A percentile compares a stretch with the other conserved stretches of the same genome.
phyloP scores from a whole-genome alignment of 2,888 invertebrate species.

The Hoplodrina ambigua region DNA sequence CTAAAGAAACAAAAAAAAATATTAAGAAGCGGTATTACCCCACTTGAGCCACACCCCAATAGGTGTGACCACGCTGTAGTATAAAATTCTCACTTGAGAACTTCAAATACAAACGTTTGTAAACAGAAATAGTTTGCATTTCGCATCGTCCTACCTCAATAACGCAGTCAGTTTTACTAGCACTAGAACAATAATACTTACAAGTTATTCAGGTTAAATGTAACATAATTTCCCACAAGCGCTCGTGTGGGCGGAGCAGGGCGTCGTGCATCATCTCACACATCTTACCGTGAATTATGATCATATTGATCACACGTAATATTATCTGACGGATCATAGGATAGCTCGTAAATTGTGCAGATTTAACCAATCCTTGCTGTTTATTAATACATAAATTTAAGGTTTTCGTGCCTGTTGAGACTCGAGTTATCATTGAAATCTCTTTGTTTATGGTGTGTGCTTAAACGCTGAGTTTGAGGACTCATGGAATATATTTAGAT shows the following conservation, averaged over 20 bases:
- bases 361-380: slow-evolving; percentile 12
- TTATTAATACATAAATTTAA: slow-evolving; percentile 37
- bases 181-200: slow-evolving; percentile 25
- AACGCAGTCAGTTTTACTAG: slow-evolving; percentile 3
- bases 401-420: slow-evolving; percentile 2
- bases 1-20: too few relatives aligned
- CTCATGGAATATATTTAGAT: not conserved
- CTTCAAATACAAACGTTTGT: not conserved
- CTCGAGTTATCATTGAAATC: slow-evolving; percentile 7
- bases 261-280: slow-evolving; percentile 12
- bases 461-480: too few relatives aligned
- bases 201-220: slow-evolving; percentile 41
- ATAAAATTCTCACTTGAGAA: not conserved
- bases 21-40: too few relatives aligned
- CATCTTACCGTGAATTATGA: slow-evolving; percentile 22
- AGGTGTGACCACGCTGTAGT: not conserved
- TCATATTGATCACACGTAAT: slow-evolving; percentile 9
- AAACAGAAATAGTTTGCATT: slow-evolving; percentile 1
- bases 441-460: not conserved
- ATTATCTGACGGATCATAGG: slow-evolving; percentile 24
- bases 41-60: too few relatives aligned
- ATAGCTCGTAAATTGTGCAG: slow-evolving; percentile 35
- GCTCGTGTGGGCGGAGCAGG: slow-evolving; percentile 35
- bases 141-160: slow-evolving; percentile 29
- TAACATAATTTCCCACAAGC: slow-evolving; percentile 14